Evolutionary conservation across 1,140 invertebrate genomes (phyloP), one percentile per base, ranked within the genome.

Genomic region (Rhagoletis pomonella): DNA sequence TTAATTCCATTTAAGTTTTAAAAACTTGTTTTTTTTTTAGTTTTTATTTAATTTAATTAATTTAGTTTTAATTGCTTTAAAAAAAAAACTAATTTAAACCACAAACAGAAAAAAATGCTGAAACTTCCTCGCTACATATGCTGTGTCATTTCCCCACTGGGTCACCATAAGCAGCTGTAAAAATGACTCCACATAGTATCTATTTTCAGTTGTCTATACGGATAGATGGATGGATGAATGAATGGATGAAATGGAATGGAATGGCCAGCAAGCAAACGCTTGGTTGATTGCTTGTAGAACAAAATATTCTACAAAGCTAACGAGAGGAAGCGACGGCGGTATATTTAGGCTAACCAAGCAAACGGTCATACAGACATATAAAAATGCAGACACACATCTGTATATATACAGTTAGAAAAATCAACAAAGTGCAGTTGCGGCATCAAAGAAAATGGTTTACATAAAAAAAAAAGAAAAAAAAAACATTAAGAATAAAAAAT

Each of bases 241-340:
- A 58, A 81, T 81, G 47, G 19, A 81, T 81, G 73, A 81, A 81
- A 81, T 81, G 73, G 19, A 81, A 81, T 81, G 73, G 73, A 81
- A 81, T 81, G 73, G 44, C 73, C 73, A 81, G 19, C 47, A 81
- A 81, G 73, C 47, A 55, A 81, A 7, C 73, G 50, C 47, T 81
- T 81, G 47, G 73, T 81, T 81, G 73, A n/a, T 17, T 81, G 50
- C 73, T 55, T 81, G 47, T 55, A 81, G 73, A 81, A 81, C 73
- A 81, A 50, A 81, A 81, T 58, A 81, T 81, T 81, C 73, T 81
- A 81, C 73, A 55, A 81, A 81, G 47, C 19, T 55, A 81, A 29
- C 47, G n/a, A 55, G 3, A 29, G 47, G 14, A 81, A 81, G 7
- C 3, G 12, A n/a, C 50, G 29, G 17, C 42, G n/a, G 7, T 81